Evolutionary conservation across 2,113 vertebrate species (phyloP), one percentile per base, ranked within the genome.

Genomic region (Phocoena phocoena): DNA sequence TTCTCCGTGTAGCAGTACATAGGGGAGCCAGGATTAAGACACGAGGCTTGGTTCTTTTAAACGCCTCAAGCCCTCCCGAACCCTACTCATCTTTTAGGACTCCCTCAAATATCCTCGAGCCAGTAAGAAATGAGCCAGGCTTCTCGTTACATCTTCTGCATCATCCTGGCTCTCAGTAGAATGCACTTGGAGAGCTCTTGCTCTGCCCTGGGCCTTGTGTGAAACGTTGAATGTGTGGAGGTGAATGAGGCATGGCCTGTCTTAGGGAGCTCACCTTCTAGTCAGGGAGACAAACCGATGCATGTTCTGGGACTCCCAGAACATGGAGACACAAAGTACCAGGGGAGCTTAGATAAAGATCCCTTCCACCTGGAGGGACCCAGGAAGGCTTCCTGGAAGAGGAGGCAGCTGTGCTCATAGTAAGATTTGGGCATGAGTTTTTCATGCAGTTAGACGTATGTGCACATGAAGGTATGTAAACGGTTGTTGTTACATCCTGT

Each of bases 81-180:
- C 15, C n/a, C 20, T 9, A 11, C 41, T 21, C 41, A 8, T 38
- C 62, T 47, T 44, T 21, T 4, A 20, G 58, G 81, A 26, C 8
- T 38, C 31, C 26, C 79, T 14, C 33, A 4, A 33, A 28, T 17
- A 17, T 41, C 21, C 11, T 38, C 2, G 10, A 36, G 18, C 47
- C 36, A 7, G 60, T 3, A 25, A 31, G 70, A 44, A n/a, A 14
- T 10, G 14, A 76, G 3, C 53, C 11, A 0, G 31, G 7, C 44
- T 5, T 31, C 53, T 55, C 26, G 0, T 68, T 5, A 2, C 1
- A 6, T 8, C 28, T 17, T 18, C 13, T 53, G 1, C 4, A 1
- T 31, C 41, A 18, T 1, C 18, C 60, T 25, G 74, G 53, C 18
- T 36, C 20, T 33, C 41, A 58, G 7, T n/a, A 10, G 38, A 38